phyloP scores from a whole-genome alignment of 2,888 invertebrate species.

The Chrysodeixis includens region DNA sequence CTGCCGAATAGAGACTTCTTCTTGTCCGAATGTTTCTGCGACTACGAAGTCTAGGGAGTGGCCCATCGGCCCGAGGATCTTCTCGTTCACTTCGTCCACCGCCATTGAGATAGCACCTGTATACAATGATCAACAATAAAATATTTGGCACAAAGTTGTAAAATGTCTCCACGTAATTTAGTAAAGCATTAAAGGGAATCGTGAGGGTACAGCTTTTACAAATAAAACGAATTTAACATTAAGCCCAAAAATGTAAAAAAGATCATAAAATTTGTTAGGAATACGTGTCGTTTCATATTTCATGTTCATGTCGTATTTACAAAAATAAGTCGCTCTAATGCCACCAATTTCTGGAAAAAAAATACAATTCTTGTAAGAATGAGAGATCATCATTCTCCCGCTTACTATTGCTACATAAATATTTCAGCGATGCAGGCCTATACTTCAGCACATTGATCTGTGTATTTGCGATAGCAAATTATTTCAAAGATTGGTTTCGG shows the following conservation, averaged over 20 bases:
- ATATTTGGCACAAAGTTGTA: not conserved
- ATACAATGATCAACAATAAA: slow-evolving; percentile 35
- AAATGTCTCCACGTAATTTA: not conserved
- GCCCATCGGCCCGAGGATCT: slow-evolving; percentile 90
- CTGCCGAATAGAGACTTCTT: slow-evolving; percentile 94
- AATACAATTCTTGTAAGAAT: not conserved
- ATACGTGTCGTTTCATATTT: not conserved
- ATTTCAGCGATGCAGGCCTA: not conserved
- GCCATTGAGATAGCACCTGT: slow-evolving; percentile 96
- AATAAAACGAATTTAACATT: slow-evolving; percentile 13
- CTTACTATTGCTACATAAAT: not conserved
- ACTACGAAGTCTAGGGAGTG: slow-evolving; percentile 94
- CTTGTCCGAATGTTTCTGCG: slow-evolving; percentile 97
- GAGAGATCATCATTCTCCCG: not conserved
- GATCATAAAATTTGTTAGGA: not conserved
- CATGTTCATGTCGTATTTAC: not conserved
- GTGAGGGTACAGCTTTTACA: not conserved
- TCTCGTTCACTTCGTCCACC: slow-evolving; percentile 93
- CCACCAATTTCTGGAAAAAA: not conserved
- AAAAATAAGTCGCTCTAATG: no score
- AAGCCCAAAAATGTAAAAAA: slow-evolving; percentile 11
- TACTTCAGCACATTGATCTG: slow-evolving; percentile 12
- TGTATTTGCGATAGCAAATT: slow-evolving; percentile 45
- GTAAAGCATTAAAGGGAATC: not conserved
- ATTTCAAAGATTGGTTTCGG: slow-evolving; percentile 57